Conservation (phyloP, 2,888 invertebrate species). For the Andrena haemorrhoa region DNA sequence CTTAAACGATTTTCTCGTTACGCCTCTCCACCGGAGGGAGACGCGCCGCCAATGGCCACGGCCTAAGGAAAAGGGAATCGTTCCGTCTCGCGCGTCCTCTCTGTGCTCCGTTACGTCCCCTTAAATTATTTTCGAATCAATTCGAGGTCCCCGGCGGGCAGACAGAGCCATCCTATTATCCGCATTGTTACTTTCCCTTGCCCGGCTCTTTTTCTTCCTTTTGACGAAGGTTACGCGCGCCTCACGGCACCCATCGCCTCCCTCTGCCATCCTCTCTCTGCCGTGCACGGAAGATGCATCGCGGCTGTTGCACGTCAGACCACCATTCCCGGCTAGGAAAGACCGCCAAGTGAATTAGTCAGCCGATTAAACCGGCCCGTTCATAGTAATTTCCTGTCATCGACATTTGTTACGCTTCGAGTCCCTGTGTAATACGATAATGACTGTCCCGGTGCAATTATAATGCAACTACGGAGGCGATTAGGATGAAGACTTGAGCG, state of each 20-base stretch:
- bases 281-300: slow-evolving; percentile 15
- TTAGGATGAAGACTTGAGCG: not conserved
- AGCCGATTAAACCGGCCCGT: slow-evolving; percentile 49
- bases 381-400: slow-evolving; percentile 56
- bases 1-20: slow-evolving; percentile 66
- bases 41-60: not conserved
- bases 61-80: slow-evolving; percentile 32
- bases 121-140: slow-evolving; percentile 73
- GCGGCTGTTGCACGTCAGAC: slow-evolving; percentile 9
- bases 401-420: slow-evolving; percentile 52
- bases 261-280: not conserved
- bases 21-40: slow-evolving; percentile 27
- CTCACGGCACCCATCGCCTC: slow-evolving; percentile 11
- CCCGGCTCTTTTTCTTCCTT: slow-evolving; percentile 15
- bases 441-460: slow-evolving; percentile 41
- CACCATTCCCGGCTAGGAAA: slow-evolving; percentile 8
- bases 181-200: slow-evolving; percentile 58
- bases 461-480: slow-evolving; percentile 12
- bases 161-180: slow-evolving; percentile 66
- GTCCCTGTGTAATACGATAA: slow-evolving; percentile 31
- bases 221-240: slow-evolving; percentile 17
- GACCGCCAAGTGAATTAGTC: slow-evolving; percentile 40
- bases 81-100: slow-evolving; percentile 18
- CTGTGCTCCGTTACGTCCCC: slow-evolving; percentile 16
- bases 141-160: slow-evolving; percentile 46